Base-by-base conservation (phyloP, 2,113 vertebrate genomes). In the Macrotus californicus region DNA sequence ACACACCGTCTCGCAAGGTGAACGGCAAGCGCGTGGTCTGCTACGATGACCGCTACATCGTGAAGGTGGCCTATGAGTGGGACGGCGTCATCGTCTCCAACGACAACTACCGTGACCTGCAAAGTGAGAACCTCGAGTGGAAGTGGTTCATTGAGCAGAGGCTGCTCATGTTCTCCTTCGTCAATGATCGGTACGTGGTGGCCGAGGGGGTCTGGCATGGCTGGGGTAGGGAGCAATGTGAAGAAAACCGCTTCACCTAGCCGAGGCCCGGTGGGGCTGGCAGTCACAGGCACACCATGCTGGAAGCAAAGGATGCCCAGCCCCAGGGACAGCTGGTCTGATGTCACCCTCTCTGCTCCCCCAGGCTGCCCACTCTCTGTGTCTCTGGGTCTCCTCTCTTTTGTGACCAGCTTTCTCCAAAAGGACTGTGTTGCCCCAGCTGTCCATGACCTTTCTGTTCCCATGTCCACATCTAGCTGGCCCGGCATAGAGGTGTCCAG, bases 81-180 rank as follows among this genome's bases (percentile, higher is more conserved):
- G 99, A 99, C 0, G 99, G 99, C 50, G 92, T 99, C 94, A 99
- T 99, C 7, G 99, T 99, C 87, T 99, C 99, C 98, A 99, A 99
- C 0, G 99, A 99, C 97, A 99, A 99, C 97, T 99, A 99, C 98
- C 98, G 99, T 0, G 99, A 99, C 95, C 98, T 99, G 73, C 99
- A 99, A 95, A 98, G 96, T 0, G 99, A 99, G 97, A 99, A 99
- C 56, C 98, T 98, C 0, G 98, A 99, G 93, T 99, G 99, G 99
- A 99, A 99, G 96, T 99, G 98, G 98, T 99, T 99, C 88, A 99
- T 99, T 0, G 99, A 99, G 97, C 99, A 99, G 59, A 96, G 99
- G 46, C 98, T 99, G 15, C 99, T 99, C 85, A 99, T 99, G 99
- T 99, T 99, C 98, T 99, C 98, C 9, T 99, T 99, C 3, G 99